Evolutionary conservation across 2,888 invertebrate genomes (phyloP).

Genomic region (Fissipunctia ypsillon): DNA sequence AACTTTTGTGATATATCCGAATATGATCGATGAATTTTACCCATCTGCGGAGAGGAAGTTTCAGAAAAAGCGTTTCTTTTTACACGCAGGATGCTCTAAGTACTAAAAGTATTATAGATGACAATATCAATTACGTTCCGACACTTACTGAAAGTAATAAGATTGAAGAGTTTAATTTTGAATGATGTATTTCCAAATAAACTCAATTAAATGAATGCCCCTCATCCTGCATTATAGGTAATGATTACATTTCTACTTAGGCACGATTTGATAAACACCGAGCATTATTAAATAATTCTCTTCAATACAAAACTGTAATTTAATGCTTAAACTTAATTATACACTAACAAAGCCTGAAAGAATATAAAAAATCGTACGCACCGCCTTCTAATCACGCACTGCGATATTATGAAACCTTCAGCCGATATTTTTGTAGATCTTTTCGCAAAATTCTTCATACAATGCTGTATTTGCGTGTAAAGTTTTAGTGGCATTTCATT

Average conservation of each 20-base stretch:
- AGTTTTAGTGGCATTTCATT: constrained; percentile 16
- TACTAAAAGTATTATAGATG: constrained; percentile 12
- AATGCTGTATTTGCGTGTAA: constrained; percentile 46
- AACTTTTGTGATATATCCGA: constrained; percentile 63
- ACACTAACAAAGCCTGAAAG: constrained; percentile 38
- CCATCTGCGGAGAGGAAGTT: constrained; percentile 56
- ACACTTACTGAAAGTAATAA: neutral
- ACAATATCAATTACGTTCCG: neutral
- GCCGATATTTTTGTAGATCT: neutral
- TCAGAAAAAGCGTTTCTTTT: constrained; percentile 40
- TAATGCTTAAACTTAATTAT: constrained; percentile 51
- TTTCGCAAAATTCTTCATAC: constrained; percentile 23
- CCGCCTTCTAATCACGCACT: constrained; percentile 49
- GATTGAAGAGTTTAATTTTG: neutral
- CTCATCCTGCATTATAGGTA: neutral
- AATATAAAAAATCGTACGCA: constrained; percentile 49
- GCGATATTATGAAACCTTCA: constrained; percentile 4
- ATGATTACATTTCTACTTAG: constrained; percentile 6
- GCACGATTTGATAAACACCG: constrained; percentile 20
- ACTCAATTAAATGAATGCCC: neutral
- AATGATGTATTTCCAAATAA: neutral
- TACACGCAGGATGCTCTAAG: neutral
- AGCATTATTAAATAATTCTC: constrained; percentile 29
- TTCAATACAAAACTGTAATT: constrained; percentile 31
- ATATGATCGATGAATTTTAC: constrained; percentile 72